Conservation (phyloP, 2,888 invertebrate genomes). For the Pseudanteris insignis region DNA sequence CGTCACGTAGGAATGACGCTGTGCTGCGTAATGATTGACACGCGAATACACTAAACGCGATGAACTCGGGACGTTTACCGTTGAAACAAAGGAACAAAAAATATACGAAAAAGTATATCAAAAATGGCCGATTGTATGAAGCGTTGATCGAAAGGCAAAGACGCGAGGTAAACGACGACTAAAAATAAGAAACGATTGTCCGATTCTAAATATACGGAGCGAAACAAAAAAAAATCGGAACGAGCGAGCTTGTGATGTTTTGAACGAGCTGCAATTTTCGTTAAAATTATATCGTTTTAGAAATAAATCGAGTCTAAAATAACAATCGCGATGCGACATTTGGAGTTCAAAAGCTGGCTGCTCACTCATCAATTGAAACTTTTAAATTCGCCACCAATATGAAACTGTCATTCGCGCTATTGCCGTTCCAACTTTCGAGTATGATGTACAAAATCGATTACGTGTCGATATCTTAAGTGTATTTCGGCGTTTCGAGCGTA, state of each 20-base stretch:
- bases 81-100: no score
- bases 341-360: slow-evolving; percentile 4
- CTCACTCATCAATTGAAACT: slow-evolving; percentile 3
- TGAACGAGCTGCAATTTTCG: slow-evolving; percentile 11
- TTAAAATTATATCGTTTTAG: slow-evolving; percentile 2
- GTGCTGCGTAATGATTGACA: slow-evolving; percentile 1
- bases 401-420: not conserved
- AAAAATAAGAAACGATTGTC: slow-evolving; percentile 20
- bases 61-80: not conserved
- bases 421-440: not conserved
- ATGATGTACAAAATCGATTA: slow-evolving; percentile 1
- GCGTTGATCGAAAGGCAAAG: no score
- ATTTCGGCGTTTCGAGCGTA: no score
- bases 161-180: slow-evolving; percentile 5
- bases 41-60: no score
- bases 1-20: slow-evolving; percentile 20
- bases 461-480: no score
- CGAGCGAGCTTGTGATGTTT: slow-evolving; percentile 1
- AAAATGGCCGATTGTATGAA: no score
- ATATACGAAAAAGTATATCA: no score
- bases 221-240: not conserved
- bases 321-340: not conserved
- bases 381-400: not conserved
- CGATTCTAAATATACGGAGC: slow-evolving; percentile 13
- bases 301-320: slow-evolving; percentile 1